A percentile compares a stretch with the other conserved stretches of the same genome.
Evolutionary conservation across 2,797 vertebrate species (phyloP).

Genomic region (Enteromius paludinosus): DNA sequence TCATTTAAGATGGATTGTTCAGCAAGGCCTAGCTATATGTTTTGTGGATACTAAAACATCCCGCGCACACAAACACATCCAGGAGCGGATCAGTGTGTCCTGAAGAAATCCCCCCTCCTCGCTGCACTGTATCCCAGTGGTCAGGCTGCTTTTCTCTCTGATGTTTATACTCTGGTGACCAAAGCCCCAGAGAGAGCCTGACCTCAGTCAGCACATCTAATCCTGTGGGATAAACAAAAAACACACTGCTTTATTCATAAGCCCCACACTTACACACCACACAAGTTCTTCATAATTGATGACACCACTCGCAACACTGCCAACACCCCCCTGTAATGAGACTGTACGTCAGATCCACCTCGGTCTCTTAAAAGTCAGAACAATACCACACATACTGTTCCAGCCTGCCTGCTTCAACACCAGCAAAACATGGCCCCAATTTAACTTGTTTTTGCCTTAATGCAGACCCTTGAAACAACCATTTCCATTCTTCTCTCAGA

Average conservation of each 20-base stretch:
- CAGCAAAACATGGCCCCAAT: conserved; percentile 50
- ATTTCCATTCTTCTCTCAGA: conserved; percentile 13
- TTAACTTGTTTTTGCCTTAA: conserved; percentile 41
- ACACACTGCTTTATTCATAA: conserved; percentile 56
- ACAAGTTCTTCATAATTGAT: conserved; percentile 61
- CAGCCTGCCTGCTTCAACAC: conserved; percentile 18
- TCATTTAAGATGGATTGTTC: neutral
- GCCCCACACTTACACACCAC: conserved; percentile 52
- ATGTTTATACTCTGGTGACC: conserved; percentile 55
- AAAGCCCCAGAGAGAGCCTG: conserved; percentile 47
- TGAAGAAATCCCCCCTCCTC: conserved; percentile 20
- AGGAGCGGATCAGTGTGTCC: neutral
- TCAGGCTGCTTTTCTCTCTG: conserved; percentile 42
- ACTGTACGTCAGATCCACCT: conserved; percentile 47
- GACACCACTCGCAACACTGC: conserved; percentile 51
- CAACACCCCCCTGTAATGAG: conserved; percentile 54
- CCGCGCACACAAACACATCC: neutral
- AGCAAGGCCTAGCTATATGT: neutral
- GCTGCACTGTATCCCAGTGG: neutral
- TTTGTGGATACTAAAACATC: neutral
- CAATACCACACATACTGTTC: neutral
- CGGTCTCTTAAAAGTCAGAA: conserved; percentile 46
- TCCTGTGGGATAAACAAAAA: conserved; percentile 50
- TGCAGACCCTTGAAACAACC: neutral
- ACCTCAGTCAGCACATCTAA: conserved; percentile 51